phyloP scores from a whole-genome alignment of 2,888 invertebrate species.

The Bruchidius siliquastri region DNA sequence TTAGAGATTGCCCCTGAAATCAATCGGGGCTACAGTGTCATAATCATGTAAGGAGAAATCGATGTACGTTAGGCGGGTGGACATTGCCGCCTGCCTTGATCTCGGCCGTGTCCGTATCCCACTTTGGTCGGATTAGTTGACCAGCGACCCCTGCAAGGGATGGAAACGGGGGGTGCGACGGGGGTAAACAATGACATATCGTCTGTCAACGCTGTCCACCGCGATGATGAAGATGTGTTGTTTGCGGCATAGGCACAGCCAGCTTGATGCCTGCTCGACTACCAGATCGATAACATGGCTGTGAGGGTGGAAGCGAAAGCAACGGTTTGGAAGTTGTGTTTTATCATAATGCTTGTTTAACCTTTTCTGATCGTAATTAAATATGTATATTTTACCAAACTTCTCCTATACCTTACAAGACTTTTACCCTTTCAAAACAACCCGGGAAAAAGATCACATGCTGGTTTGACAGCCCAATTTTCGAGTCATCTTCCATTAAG shows the following conservation, averaged over 20 bases:
- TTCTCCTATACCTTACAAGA: too few relatives aligned
- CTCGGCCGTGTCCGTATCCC: conserved; percentile 7
- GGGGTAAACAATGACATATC: conserved; percentile 16
- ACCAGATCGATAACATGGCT: neutral
- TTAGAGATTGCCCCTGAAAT: too few relatives aligned
- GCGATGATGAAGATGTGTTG: conserved; percentile 15
- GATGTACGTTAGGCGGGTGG: neutral
- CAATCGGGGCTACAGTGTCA: neutral
- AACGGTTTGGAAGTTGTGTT: too few relatives aligned
- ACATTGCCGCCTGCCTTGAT: neutral
- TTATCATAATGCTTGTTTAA: too few relatives aligned
- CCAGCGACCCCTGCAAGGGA: conserved; percentile 9
- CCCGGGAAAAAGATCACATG: too few relatives aligned
- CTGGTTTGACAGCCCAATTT: too few relatives aligned
- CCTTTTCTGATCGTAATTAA: too few relatives aligned
- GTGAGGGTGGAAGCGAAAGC: neutral
- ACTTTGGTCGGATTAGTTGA: conserved; percentile 12
- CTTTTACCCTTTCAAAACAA: too few relatives aligned
- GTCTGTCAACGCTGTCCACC: conserved; percentile 11
- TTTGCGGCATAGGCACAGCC: conserved; percentile 4
- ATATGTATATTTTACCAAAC: too few relatives aligned
- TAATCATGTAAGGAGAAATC: neutral
- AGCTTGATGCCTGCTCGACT: neutral
- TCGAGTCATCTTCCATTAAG: too few relatives aligned
- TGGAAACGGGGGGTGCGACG: neutral